A percentile compares a stretch with the other conserved stretches of the same genome.
Conservation (phyloP, 1,140 invertebrate species). For the Thrips palmi region DNA sequence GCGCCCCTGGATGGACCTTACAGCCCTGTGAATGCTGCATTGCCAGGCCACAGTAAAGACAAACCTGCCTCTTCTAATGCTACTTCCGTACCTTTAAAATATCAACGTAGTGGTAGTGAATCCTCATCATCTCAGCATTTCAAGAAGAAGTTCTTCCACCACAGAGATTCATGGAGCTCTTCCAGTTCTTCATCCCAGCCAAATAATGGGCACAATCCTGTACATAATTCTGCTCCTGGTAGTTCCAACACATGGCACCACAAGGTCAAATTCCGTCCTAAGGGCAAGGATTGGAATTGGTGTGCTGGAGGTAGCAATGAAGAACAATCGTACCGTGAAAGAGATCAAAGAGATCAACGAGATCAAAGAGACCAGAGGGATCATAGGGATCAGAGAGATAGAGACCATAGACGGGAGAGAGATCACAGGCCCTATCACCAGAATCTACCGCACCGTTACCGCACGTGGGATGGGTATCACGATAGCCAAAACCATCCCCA, state of each 20-base stretch:
- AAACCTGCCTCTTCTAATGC: conserved; percentile 19
- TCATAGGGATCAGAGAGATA: no score
- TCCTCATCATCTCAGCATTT: conserved; percentile 39
- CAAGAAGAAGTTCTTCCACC: conserved; percentile 63
- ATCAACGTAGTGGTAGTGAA: conserved; percentile 34
- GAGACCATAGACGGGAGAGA: no score
- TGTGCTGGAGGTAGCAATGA: no score
- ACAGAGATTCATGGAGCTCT: conserved; percentile 32
- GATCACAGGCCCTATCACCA: no score
- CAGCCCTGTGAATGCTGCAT: conserved; percentile 22
- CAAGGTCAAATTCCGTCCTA: conserved; percentile 41
- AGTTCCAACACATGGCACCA: conserved; percentile 9
- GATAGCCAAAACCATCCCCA: no score
- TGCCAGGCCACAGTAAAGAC: conserved; percentile 14
- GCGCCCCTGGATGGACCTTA: conserved; percentile 21
- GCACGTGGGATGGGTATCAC: no score
- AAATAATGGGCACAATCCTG: no score
- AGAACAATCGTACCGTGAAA: no score
- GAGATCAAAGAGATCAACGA: no score
- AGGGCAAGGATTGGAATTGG: conserved; percentile 60
- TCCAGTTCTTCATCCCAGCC: no score
- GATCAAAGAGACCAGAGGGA: no score
- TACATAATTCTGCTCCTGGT: conserved; percentile 2
- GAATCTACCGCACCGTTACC: no score
- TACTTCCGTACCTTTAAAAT: conserved; percentile 33